Conservation (phyloP, 2,113 vertebrate species). For the Nycticorax nycticorax region DNA sequence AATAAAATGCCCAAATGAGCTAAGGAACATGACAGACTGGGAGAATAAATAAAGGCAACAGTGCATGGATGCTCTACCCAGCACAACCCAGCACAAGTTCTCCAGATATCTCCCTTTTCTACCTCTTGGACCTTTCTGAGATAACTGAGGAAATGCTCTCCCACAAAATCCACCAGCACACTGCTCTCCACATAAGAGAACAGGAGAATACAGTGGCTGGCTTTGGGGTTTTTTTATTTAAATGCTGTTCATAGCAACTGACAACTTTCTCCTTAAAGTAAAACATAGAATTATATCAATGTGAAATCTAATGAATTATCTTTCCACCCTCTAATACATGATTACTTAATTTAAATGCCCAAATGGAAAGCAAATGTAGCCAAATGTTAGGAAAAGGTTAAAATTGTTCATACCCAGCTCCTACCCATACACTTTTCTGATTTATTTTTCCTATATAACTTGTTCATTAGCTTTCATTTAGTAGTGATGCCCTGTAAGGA, state of each 20-base stretch:
- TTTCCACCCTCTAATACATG: conserved; percentile 8
- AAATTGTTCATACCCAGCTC: neutral
- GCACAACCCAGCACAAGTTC: neutral
- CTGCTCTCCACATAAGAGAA: neutral
- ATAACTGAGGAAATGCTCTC: neutral
- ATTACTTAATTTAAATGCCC: conserved; percentile 32
- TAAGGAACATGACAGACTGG: neutral
- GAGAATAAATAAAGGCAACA: neutral
- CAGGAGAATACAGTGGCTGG: neutral
- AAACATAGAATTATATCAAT: neutral
- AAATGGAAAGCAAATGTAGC: neutral
- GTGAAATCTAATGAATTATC: conserved; percentile 3
- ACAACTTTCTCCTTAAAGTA: conserved; percentile 32
- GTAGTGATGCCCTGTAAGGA: neutral
- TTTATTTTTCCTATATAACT: neutral
- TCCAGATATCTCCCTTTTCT: neutral
- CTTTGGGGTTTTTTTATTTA: neutral
- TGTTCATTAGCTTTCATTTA: neutral
- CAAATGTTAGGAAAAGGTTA: neutral
- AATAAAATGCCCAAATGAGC: neutral
- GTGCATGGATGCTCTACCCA: neutral
- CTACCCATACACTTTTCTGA: neutral
- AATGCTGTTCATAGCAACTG: neutral
- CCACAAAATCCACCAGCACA: neutral
- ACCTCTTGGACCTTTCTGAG: neutral